Conservation (phyloP, 2,797 vertebrate species). For the Myiotriccus ornatus region DNA sequence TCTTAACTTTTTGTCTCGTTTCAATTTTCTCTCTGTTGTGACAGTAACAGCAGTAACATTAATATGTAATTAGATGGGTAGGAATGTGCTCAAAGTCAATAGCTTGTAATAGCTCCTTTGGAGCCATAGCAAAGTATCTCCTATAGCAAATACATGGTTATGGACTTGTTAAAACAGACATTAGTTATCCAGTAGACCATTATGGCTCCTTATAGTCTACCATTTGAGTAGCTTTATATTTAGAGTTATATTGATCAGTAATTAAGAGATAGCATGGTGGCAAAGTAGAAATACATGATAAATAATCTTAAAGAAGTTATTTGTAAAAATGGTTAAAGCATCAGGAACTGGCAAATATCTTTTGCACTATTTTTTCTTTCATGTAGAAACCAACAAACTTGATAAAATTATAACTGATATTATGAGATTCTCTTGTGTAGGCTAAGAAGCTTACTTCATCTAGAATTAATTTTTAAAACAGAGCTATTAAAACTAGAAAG, state of each 20-base stretch:
- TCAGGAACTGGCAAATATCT: background rate
- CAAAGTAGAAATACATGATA: constrained; percentile 51
- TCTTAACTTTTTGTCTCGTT: background rate
- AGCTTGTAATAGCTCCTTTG: constrained; percentile 65
- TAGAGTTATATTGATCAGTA: constrained; percentile 75
- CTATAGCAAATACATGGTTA: constrained; percentile 74
- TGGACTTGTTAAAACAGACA: constrained; percentile 78
- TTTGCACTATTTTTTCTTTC: constrained; percentile 15
- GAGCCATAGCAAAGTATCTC: constrained; percentile 66
- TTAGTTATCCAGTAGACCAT: constrained; percentile 76
- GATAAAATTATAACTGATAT: constrained; percentile 21
- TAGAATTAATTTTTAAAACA: constrained; percentile 59
- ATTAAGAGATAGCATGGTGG: constrained; percentile 53
- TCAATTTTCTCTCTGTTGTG: constrained; percentile 39
- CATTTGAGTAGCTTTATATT: constrained; percentile 73
- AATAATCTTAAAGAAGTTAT: constrained; percentile 30
- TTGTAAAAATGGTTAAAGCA: constrained; percentile 24
- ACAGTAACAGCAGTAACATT: constrained; percentile 46
- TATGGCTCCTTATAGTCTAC: constrained; percentile 79
- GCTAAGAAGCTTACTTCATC: background rate
- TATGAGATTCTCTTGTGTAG: background rate
- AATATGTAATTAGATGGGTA: constrained; percentile 46
- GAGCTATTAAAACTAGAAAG: constrained; percentile 21
- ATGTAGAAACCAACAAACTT: constrained; percentile 2
- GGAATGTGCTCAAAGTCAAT: constrained; percentile 39